A percentile compares a stretch with the other conserved stretches of the same genome.
Conservation (phyloP, 2,113 vertebrate species). For the Salvator merianae region DNA sequence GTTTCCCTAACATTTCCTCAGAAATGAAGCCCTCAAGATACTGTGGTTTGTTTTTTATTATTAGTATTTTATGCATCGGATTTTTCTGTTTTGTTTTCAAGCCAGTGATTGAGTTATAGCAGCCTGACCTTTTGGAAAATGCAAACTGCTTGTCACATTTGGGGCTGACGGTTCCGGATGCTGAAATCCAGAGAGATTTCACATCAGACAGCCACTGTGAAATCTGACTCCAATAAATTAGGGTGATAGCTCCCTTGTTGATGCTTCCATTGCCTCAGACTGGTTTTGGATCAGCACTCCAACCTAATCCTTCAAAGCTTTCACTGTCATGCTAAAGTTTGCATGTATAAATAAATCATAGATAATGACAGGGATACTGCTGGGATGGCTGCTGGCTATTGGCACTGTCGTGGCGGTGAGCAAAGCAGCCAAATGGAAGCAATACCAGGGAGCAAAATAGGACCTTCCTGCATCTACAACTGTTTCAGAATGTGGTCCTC, state of each 20-base stretch:
- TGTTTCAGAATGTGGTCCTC: too few species aligned
- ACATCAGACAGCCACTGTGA: neutral
- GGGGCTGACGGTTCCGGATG: neutral
- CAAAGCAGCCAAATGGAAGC: too few species aligned
- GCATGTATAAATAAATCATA: too few species aligned
- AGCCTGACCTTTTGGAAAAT: constrained; percentile 16
- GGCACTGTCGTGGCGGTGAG: too few species aligned
- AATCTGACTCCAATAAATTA: neutral
- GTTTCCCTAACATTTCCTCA: neutral
- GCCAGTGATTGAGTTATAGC: constrained; percentile 1
- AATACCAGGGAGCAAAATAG: too few species aligned
- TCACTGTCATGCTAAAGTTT: neutral
- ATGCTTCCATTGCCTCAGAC: constrained; percentile 7
- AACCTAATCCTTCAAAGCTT: neutral
- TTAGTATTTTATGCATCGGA: neutral
- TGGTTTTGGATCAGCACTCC: neutral
- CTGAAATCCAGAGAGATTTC: neutral
- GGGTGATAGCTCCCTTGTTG: constrained; percentile 7
- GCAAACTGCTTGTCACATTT: neutral
- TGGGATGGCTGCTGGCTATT: too few species aligned
- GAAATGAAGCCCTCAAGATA: neutral
- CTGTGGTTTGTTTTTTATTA: too few species aligned
- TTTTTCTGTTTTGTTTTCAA: neutral
- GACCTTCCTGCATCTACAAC: too few species aligned
- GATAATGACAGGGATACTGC: neutral